Base-by-base conservation (phyloP, 2,888 invertebrate species). In the Xanthorhoe spadicearia region DNA sequence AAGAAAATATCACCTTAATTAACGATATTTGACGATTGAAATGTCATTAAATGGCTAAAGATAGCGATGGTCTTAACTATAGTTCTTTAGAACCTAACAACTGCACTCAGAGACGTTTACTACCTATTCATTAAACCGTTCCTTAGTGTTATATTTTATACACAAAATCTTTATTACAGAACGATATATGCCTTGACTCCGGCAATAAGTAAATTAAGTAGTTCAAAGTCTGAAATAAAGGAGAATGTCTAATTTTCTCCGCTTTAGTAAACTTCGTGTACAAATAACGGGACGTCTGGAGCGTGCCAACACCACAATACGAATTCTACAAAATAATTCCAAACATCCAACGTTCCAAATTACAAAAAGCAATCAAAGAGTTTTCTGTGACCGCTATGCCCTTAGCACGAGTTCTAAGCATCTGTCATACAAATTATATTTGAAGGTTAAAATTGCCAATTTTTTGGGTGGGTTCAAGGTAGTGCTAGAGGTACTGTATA, bases 321-420 rank as follows among this genome's bases (percentile, higher is more conserved):
- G 76, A 85, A 87, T 86, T 84, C 86, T 80, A 79, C 76, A 84
- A 85, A 85, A 89, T 86, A 85, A 84, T 82, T 59, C 83, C 83
- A 83, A 85, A 85, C 84, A 86, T 83, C 84, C 80, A 86, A 87
- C 84, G 85, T 81, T 84, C 84, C 78, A 86, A 88, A 87, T 89
- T 85, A 86, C 84, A 84, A 84, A 88, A 88, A 86, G 87, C 83
- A 88, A 89, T 89, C 88, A 90, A 83, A 83, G 83, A 80, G 81
- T 77, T 83, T 87, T 85, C 83, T 83, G 80, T 82, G 83, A 82
- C 74, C 77, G 75, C 78, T 15, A 49, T 43, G 38, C 48, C 9
- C 7, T 13, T 9, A 62, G 66, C 66, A 66, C 23, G 61, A 56
- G 38, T 46, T 46, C 60, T 15, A 8, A 57, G 6, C 48, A 48